phyloP scores from a whole-genome alignment of 2,113 vertebrate species.

The Zapornia atra region DNA sequence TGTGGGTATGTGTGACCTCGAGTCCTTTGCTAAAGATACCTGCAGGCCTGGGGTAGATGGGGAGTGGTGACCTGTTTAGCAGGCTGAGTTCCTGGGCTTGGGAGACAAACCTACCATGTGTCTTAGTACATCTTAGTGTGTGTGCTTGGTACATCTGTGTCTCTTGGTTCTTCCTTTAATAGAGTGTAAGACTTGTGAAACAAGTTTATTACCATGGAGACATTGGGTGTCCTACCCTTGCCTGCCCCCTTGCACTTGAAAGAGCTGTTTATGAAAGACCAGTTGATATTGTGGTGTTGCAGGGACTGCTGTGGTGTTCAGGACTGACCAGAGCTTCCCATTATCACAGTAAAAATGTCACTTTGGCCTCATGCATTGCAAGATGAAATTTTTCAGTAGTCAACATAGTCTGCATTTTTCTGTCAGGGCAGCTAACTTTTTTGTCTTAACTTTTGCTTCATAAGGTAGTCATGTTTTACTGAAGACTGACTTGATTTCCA shows the following conservation, averaged over 20 bases:
- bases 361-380: not conserved
- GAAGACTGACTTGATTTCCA: not conserved
- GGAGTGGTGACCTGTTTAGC: not conserved
- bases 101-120: not conserved
- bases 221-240: not conserved
- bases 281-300: not conserved
- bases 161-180: not conserved
- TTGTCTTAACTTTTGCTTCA: not conserved
- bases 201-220: not conserved
- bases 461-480: not conserved
- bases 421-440: not conserved
- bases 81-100: not conserved
- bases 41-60: not conserved
- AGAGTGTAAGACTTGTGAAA: not conserved
- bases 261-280: not conserved
- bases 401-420: rapidly evolving
- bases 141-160: not conserved
- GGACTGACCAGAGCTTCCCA: not conserved
- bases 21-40: not conserved
- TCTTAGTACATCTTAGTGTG: not conserved
- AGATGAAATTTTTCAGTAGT: not conserved
- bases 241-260: not conserved
- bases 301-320: not conserved
- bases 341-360: not conserved
- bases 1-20: not conserved